Conservation (phyloP, 2,113 vertebrate species). For the Cottus gobio region DNA sequence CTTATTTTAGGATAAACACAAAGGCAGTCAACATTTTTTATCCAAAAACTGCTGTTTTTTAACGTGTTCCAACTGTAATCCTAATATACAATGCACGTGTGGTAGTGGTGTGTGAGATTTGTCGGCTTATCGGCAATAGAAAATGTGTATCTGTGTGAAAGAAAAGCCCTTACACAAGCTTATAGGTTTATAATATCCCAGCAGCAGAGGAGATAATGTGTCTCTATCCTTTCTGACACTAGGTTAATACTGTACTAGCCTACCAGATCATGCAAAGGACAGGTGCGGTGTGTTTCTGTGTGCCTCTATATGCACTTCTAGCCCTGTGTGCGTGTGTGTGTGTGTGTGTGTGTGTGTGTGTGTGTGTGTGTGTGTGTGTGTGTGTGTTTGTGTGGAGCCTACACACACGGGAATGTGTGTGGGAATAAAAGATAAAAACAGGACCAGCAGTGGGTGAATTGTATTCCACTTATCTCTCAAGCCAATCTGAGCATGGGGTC, state of each 20-base stretch:
- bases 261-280: constrained; percentile 55
- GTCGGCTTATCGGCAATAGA: constrained; percentile 1
- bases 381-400: constrained; percentile 12
- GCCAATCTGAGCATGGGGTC: constrained; percentile 31
- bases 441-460: constrained; percentile 28
- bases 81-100: neutral
- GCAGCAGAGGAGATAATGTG: constrained; percentile 63
- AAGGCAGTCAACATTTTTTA: constrained; percentile 1
- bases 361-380: constrained; percentile 38
- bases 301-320: neutral
- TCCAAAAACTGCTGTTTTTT: constrained; percentile 15
- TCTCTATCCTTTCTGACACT: constrained; percentile 66
- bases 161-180: constrained; percentile 29
- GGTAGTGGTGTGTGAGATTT: constrained; percentile 9
- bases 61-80: constrained; percentile 7
- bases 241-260: constrained; percentile 78
- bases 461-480: constrained; percentile 29
- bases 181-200: constrained; percentile 42
- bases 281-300: constrained; percentile 37
- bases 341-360: constrained; percentile 25
- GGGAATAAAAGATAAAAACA: constrained; percentile 33
- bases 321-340: constrained; percentile 9
- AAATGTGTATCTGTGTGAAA: constrained; percentile 9
- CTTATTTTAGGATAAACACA: constrained; percentile 42
- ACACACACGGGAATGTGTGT: constrained; percentile 10